These are phyloP conservation scores for Crossocerus cetratus DNA, from an alignment of 2,888 invertebrate genomes.

Conservation along the genomic window DNA sequence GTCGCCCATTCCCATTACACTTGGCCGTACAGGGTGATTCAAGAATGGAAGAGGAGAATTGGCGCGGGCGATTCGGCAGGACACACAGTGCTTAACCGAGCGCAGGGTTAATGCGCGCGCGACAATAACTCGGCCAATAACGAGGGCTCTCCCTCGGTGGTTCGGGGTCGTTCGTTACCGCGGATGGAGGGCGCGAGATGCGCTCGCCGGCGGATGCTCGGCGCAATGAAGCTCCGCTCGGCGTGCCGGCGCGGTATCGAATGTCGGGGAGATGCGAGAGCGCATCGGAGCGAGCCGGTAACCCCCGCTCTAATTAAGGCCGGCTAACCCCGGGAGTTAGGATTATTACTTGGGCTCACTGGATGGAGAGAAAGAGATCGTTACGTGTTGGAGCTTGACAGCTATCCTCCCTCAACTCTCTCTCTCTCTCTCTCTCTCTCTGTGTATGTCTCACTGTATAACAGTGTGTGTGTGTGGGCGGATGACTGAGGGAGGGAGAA, in stretches of 20 bases:
- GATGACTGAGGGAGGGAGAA: conserved; percentile 41
- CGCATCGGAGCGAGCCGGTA: conserved; percentile 65
- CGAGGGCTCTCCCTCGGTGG: too few relatives aligned
- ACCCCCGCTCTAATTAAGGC: conserved; percentile 74
- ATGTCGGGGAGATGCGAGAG: conserved; percentile 59
- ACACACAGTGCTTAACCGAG: conserved; percentile 4
- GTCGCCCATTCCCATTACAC: too few relatives aligned
- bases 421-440: too few relatives aligned
- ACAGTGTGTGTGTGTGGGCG: conserved; percentile 14
- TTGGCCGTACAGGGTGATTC: too few relatives aligned
- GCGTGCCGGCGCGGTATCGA: conserved; percentile 58
- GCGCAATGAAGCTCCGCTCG: neutral
- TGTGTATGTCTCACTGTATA: conserved; percentile 11
- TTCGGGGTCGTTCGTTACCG: conserved; percentile 29
- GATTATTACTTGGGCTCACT: conserved; percentile 69
- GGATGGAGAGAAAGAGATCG: conserved; percentile 28
- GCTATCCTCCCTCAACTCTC: neutral
- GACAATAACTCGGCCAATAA: conserved; percentile 29
- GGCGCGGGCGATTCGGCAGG: too few relatives aligned
- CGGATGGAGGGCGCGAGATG: neutral
- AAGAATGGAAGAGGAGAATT: too few relatives aligned
- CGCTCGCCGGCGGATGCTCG: too few relatives aligned
- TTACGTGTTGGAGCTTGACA: too few relatives aligned
- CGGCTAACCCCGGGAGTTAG: conserved; percentile 72
- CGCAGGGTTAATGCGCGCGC: conserved; percentile 11